Evolutionary conservation across 2,113 vertebrate genomes (phyloP).

Genomic region (Catharus minimus): DNA sequence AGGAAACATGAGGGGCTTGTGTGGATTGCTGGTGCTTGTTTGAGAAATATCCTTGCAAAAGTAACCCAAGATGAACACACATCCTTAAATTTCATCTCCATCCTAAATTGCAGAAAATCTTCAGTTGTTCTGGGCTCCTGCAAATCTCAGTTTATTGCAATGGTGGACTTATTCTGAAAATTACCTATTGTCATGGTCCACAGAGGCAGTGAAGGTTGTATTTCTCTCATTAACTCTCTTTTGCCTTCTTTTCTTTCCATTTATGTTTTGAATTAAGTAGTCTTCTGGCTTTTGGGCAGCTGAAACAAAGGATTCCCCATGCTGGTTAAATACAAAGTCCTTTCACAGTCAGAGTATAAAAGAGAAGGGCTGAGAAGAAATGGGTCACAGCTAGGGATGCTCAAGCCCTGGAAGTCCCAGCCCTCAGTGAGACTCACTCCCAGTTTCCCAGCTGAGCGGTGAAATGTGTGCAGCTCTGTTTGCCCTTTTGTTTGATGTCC

Average conservation of each 20-base stretch:
- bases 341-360: not conserved
- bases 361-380: not conserved
- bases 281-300: not conserved
- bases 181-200: not conserved
- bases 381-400: not conserved
- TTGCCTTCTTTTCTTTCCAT: not conserved
- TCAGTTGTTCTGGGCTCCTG: not conserved
- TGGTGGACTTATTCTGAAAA: not conserved
- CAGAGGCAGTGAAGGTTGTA: not conserved
- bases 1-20: fast-evolving
- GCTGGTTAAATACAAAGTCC: not conserved
- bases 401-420: not conserved
- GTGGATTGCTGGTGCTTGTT: not conserved
- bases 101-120: not conserved
- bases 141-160: not conserved
- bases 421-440: not conserved
- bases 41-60: not conserved
- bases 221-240: not conserved
- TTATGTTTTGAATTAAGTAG: not conserved
- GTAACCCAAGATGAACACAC: not conserved
- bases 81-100: not conserved
- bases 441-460: not conserved
- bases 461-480: not conserved
- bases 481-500: constrained; percentile 27
- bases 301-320: not conserved